Evolutionary conservation across 2,113 vertebrate genomes (phyloP).

Genomic region (Psephotus haematonotus): DNA sequence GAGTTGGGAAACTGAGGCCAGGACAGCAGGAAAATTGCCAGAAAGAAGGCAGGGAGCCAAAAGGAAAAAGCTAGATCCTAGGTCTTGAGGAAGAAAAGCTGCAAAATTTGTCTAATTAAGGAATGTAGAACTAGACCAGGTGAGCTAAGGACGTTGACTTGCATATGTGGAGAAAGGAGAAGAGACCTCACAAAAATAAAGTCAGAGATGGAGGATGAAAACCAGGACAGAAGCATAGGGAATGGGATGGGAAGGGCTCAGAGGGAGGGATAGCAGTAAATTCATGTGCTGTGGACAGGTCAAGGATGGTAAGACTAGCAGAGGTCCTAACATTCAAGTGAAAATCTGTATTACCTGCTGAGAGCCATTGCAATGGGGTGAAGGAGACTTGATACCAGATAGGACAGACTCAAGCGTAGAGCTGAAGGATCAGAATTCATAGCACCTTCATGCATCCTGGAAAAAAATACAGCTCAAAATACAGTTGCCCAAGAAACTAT

Average conservation of each 20-base stretch:
- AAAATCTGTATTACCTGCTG: not conserved
- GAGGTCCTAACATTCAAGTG: not conserved
- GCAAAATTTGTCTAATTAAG: constrained; percentile 51
- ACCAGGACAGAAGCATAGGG: constrained; percentile 51
- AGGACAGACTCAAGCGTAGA: not conserved
- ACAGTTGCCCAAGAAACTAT: not conserved
- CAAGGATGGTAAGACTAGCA: not conserved
- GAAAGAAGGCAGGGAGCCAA: not conserved
- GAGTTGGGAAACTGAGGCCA: not conserved
- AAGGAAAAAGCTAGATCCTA: not conserved
- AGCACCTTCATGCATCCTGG: not conserved
- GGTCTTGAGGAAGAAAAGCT: constrained; percentile 1
- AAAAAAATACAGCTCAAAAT: not conserved
- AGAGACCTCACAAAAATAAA: constrained; percentile 53
- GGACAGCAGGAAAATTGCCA: not conserved
- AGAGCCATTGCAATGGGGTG: not conserved
- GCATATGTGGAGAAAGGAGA: constrained; percentile 45
- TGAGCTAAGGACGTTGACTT: constrained; percentile 53
- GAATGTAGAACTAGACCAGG: constrained; percentile 64
- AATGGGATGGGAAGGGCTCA: constrained; percentile 40
- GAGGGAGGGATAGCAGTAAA: not conserved
- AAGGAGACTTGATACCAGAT: not conserved
- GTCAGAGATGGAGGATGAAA: constrained; percentile 43
- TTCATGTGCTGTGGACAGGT: not conserved
- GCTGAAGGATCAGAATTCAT: not conserved